phyloP scores from a whole-genome alignment of 2,888 invertebrate genomes.

The Pogonocherus hispidulus region DNA sequence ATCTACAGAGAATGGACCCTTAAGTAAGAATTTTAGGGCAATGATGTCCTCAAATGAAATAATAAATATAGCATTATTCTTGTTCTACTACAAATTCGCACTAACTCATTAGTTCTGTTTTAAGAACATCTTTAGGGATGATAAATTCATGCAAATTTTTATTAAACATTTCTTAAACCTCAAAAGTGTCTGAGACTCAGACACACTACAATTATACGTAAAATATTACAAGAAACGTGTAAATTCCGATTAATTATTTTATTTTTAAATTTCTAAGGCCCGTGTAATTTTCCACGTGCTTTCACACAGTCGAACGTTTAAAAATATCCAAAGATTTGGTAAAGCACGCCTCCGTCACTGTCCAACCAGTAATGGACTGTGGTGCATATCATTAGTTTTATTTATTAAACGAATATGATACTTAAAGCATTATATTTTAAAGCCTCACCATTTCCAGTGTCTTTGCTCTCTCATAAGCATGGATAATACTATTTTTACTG shows the following conservation, averaged over 20 bases:
- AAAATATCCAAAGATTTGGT: slow-evolving; percentile 21
- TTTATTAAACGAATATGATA: slow-evolving; percentile 32
- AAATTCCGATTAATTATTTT: not conserved
- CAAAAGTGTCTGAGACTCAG: too few species aligned
- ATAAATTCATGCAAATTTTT: too few species aligned
- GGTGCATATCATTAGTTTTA: slow-evolving; percentile 35
- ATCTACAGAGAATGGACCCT: too few species aligned
- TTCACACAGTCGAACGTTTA: not conserved
- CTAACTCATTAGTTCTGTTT: too few species aligned
- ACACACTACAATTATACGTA: too few species aligned
- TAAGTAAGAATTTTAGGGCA: too few species aligned
- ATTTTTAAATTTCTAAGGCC: not conserved
- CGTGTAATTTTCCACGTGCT: not conserved
- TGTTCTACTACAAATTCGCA: too few species aligned
- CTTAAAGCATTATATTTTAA: slow-evolving; percentile 31
- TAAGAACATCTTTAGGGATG: too few species aligned
- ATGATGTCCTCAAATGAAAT: too few species aligned
- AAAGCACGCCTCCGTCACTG: slow-evolving; percentile 25
- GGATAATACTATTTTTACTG: slow-evolving; percentile 35
- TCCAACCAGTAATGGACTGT: slow-evolving; percentile 26
- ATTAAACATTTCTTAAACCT: too few species aligned
- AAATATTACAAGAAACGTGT: too few species aligned
- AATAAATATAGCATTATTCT: too few species aligned
- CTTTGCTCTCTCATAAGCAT: slow-evolving; percentile 29
- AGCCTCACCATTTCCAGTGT: slow-evolving; percentile 22